Evolutionary conservation across 1,140 invertebrate genomes (phyloP).

Genomic region (Lasioglossum baleicum): DNA sequence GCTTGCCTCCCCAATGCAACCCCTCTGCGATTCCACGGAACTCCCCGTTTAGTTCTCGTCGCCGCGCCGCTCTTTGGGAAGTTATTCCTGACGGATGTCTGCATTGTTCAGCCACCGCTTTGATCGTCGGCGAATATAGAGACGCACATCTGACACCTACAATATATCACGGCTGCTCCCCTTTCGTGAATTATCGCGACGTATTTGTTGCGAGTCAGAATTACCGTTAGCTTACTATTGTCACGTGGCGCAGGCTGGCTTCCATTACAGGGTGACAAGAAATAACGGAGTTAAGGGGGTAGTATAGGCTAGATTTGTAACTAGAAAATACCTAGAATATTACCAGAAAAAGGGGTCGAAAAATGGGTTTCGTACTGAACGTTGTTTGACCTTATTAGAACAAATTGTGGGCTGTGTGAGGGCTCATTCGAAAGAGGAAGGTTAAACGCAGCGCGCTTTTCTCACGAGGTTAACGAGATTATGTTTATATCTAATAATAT

Average conservation of each 20-base stretch:
- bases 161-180: slow-evolving; percentile 25
- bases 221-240: slow-evolving; percentile 14
- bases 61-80: slow-evolving; percentile 14
- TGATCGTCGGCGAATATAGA: neutral
- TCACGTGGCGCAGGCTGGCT: neutral
- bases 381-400: no score
- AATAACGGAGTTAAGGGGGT: no score
- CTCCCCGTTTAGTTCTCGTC: slow-evolving; percentile 14
- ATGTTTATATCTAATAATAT: no score
- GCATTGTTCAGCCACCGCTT: slow-evolving; percentile 15
- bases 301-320: no score
- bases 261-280: no score
- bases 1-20: slow-evolving; percentile 16
- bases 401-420: no score
- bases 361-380: no score
- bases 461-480: no score
- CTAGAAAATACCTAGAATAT: no score
- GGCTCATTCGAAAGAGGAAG: no score
- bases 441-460: no score
- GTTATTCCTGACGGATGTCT: slow-evolving; percentile 10
- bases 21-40: slow-evolving; percentile 27
- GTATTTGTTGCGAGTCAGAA: slow-evolving; percentile 5
- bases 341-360: no score
- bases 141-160: slow-evolving; percentile 15
- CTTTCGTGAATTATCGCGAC: slow-evolving; percentile 9